A percentile compares a stretch with the other conserved stretches of the same genome.
Conservation (phyloP, 2,797 vertebrate genomes). For the Phrynocephalus forsythii region DNA sequence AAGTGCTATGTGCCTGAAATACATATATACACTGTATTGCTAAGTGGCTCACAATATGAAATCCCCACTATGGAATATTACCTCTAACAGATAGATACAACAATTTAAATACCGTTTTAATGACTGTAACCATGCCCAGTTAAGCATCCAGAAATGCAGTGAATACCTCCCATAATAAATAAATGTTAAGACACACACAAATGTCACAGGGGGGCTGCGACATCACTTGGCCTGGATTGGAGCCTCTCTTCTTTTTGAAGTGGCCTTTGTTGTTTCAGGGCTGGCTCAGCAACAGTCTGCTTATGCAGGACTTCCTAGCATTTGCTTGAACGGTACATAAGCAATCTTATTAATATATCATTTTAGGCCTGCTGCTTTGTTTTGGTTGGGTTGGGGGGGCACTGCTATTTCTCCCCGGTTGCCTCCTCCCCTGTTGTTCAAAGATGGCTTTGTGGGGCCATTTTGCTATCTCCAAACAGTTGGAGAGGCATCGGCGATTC, state of each 20-base stretch:
- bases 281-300: not conserved
- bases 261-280: not conserved
- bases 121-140: too few species aligned
- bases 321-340: constrained; percentile 7
- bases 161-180: not conserved
- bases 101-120: too few species aligned
- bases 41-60: too few species aligned
- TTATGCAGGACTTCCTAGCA: not conserved
- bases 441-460: not conserved
- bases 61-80: too few species aligned
- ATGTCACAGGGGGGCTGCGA: not conserved
- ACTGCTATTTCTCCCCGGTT: not conserved
- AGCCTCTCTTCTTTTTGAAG: not conserved
- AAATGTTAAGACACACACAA: not conserved
- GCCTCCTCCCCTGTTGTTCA: not conserved
- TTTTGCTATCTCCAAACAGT: not conserved
- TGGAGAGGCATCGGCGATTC: constrained; percentile 13
- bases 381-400: not conserved
- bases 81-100: too few species aligned
- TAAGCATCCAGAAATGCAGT: not conserved
- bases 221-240: not conserved
- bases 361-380: not conserved
- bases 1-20: not conserved
- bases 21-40: not conserved
- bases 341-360: not conserved